phyloP scores from a whole-genome alignment of 2,888 invertebrate species.

The Meteorus cinctellus region DNA sequence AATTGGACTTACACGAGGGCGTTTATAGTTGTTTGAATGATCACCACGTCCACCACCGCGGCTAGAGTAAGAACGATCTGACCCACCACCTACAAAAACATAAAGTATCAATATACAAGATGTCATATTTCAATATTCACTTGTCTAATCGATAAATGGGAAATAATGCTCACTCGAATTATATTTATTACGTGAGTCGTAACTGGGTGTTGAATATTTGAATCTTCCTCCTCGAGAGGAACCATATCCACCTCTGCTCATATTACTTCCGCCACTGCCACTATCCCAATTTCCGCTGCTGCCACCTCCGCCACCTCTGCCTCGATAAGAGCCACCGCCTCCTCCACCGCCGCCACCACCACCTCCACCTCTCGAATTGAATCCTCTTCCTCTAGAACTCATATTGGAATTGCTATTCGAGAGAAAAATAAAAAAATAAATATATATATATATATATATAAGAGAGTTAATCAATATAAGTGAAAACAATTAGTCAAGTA shows the following conservation, averaged over 20 bases:
- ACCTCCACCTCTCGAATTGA: constrained; percentile 66
- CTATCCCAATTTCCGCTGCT: constrained; percentile 63
- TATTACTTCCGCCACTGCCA: constrained; percentile 59
- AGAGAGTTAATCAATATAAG: constrained; percentile 16
- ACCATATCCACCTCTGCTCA: constrained; percentile 66
- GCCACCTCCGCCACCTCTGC: constrained; percentile 63
- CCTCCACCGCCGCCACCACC: constrained; percentile 64
- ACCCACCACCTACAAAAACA: constrained; percentile 54
- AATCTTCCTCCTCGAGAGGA: constrained; percentile 68
- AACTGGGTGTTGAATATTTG: constrained; percentile 67
- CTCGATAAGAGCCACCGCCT: constrained; percentile 66
- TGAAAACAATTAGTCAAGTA: neutral
- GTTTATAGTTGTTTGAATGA: constrained; percentile 68
- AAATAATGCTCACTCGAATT: constrained; percentile 59
- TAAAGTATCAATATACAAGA: neutral
- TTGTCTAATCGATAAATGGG: constrained; percentile 28
- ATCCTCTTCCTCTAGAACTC: constrained; percentile 69
- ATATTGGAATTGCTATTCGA: constrained; percentile 58
- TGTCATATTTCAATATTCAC: neutral
- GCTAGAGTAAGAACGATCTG: constrained; percentile 66
- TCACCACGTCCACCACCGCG: constrained; percentile 67
- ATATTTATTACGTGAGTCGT: constrained; percentile 68
- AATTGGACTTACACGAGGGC: constrained; percentile 63
- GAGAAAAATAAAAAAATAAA: neutral
- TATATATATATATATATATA: constrained; percentile 19